Evolutionary conservation across 2,797 vertebrate species (phyloP).

Genomic region (Xerus rutilus): DNA sequence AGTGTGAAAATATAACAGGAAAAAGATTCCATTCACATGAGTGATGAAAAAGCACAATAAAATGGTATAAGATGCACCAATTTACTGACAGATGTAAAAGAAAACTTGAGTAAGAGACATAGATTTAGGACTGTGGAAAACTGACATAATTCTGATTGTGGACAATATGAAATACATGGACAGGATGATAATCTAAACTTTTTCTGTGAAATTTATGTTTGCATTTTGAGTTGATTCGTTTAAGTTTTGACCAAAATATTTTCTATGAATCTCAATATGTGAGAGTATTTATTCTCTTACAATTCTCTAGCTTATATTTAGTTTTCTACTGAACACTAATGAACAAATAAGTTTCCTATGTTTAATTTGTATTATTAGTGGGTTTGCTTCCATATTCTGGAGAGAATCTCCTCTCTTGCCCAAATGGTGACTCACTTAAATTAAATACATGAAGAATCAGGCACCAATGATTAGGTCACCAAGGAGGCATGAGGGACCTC

Average conservation of each 20-base stretch:
- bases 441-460: constrained; percentile 66
- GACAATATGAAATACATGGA: background rate
- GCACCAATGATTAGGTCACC: constrained; percentile 65
- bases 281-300: background rate
- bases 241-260: background rate
- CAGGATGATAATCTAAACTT: constrained; percentile 25
- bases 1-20: background rate
- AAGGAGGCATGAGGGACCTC: constrained; percentile 74
- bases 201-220: background rate
- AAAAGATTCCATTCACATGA: background rate
- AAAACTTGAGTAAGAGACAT: background rate
- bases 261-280: background rate
- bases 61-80: background rate
- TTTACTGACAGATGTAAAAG: background rate
- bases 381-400: constrained; percentile 59
- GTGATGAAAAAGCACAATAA: background rate
- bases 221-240: constrained; percentile 3
- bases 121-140: background rate
- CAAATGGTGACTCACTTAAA: constrained; percentile 75
- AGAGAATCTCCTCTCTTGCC: constrained; percentile 56
- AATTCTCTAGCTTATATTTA: constrained; percentile 21
- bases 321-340: constrained; percentile 17
- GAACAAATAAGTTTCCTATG: constrained; percentile 30
- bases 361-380: constrained; percentile 61
- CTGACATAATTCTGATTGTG: background rate